These are phyloP conservation scores for Palythoa heliodiscus DNA, from an alignment of 92 coral and sea anemone genomes.

Conservation along the genomic window DNA sequence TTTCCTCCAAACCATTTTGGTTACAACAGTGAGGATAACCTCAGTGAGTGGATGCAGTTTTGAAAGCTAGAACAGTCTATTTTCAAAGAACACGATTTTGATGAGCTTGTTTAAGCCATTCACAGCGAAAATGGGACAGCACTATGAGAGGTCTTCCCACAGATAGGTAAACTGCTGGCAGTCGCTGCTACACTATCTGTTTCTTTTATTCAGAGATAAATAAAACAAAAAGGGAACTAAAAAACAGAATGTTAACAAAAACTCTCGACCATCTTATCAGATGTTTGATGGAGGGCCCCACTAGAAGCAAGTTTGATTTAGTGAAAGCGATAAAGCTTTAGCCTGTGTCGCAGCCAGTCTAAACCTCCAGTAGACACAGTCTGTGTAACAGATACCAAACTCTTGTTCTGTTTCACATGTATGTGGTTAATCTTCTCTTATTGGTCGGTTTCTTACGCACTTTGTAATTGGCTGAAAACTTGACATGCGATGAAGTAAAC, in stretches of 20 bases:
- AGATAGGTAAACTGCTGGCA: not conserved
- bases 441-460: too few relatives aligned
- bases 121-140: not conserved
- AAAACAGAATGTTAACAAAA: not conserved
- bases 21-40: not conserved
- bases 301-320: not conserved
- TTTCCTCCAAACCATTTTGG: constrained; percentile 14
- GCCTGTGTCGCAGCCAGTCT: too few relatives aligned
- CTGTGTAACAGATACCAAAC: too few relatives aligned
- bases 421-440: too few relatives aligned
- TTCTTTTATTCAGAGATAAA: not conserved
- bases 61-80: not conserved
- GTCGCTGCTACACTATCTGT: not conserved
- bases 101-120: not conserved
- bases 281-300: not conserved
- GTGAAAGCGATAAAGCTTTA: not conserved
- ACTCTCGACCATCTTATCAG: not conserved
- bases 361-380: too few relatives aligned
- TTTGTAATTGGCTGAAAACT: too few relatives aligned
- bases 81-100: not conserved
- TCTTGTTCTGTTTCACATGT: too few relatives aligned
- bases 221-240: not conserved
- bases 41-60: constrained; percentile 4
- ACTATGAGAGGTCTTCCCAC: not conserved
- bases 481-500: too few relatives aligned